Evolutionary conservation across 2,888 invertebrate genomes (phyloP), one percentile per base, ranked within the genome.

Genomic region (Nyleta sp.): DNA sequence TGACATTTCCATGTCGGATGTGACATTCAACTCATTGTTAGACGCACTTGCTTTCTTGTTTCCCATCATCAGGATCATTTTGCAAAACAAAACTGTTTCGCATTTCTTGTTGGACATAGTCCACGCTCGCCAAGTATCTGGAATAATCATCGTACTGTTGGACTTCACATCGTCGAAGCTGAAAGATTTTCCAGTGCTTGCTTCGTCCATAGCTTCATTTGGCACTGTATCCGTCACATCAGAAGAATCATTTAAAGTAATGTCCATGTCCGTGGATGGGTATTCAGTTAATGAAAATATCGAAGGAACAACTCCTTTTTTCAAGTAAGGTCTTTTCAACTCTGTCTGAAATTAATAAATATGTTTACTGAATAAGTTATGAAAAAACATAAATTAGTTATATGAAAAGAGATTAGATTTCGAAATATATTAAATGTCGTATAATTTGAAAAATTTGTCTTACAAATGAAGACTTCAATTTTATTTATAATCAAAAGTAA

Each of bases 271-370:
- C 17, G 31, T 18, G 28, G 40, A 52, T 13, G 50, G 24, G 24
- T 24, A 64, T 64, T 65, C 65, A 18, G 65, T 65, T 44, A 53
- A 42, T 10, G 65, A 44, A 65, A 65, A 65, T 20, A 65, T 10
- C 0, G 53, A 65, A 2, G 65, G 65, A 52, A 64, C 24, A 50
- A 50, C 20, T 64, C 60, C 60, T 60, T 46, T 46, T 46, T 60
- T 60, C 33, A 60, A 44, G 35, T 64, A 64, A 13, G 52, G 65
- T 22, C 65, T 65, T 53, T 52, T 65, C n/a, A 65, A 33, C 10
- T 65, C 20, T 65, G 10, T 65, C 52, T 65, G 65, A 52, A 65
- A 53, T 11, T 52, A 64, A 52, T 64, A 22, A 28, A 52, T 52
- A 64, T 18, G 20, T 17, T 53, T 38, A 15, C 15, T 33, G 17